phyloP scores from a whole-genome alignment of 2,113 vertebrate species.

The Crotalus tigris region DNA sequence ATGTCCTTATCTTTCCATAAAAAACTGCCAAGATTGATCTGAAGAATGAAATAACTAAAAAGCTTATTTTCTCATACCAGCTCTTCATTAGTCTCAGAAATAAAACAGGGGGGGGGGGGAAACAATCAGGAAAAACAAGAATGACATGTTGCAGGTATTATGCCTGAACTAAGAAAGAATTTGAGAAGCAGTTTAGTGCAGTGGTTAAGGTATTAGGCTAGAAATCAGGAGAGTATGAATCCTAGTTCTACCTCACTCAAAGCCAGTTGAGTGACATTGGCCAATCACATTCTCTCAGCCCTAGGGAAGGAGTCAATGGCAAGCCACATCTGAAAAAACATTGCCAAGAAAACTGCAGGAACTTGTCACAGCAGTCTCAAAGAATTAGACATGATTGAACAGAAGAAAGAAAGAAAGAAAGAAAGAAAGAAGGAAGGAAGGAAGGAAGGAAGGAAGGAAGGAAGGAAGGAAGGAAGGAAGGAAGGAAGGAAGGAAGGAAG shows the following conservation, averaged over 20 bases:
- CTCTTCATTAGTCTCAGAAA: not conserved
- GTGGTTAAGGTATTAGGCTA: not conserved
- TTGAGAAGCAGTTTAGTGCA: not conserved
- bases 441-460: accelerated
- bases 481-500: too few species aligned
- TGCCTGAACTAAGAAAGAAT: not conserved
- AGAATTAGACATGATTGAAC: too few species aligned
- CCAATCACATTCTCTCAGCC: not conserved
- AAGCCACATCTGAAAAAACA: too few species aligned
- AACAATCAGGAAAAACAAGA: not conserved
- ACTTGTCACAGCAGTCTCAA: too few species aligned
- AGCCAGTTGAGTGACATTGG: not conserved
- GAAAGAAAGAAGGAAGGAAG: too few species aligned
- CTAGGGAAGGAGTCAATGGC: not conserved
- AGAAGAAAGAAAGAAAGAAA: too few species aligned
- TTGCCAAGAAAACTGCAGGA: too few species aligned
- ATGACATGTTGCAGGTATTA: not conserved
- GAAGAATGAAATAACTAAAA: not conserved
- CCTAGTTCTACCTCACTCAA: not conserved
- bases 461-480: too few species aligned
- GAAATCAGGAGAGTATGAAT: not conserved
- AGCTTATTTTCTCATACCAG: not conserved
- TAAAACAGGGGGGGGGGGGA: not conserved
- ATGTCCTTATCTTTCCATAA: not conserved
- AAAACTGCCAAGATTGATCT: not conserved